Percentiles rank a stretch among this genome's conserved stretches.
Evolutionary conservation across 1,140 invertebrate genomes (phyloP).

Genomic region (Ylistrum balloti): DNA sequence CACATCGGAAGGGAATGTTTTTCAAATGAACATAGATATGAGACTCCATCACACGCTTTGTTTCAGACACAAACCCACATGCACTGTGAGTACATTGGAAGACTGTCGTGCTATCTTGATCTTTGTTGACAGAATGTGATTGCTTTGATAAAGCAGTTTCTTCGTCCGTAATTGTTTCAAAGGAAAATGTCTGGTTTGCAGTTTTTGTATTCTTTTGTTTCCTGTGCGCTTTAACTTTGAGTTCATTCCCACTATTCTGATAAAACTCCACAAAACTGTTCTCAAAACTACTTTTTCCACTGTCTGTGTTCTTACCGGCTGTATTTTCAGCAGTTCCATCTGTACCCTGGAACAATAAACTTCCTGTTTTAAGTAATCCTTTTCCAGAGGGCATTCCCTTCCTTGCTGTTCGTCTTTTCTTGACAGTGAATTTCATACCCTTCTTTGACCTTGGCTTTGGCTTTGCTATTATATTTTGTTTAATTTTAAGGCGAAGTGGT

Average conservation of each 20-base stretch:
- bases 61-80: conserved; percentile 65
- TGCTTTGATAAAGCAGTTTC: neutral
- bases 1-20: conserved; percentile 69
- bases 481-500: conserved; percentile 67
- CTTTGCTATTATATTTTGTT: conserved; percentile 62
- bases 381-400: conserved; percentile 53
- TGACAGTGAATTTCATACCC: conserved; percentile 41
- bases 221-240: neutral
- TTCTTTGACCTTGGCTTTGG: conserved; percentile 45
- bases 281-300: neutral
- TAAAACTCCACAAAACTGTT: neutral
- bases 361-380: neutral
- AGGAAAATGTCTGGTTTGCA: neutral
- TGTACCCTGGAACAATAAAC: neutral
- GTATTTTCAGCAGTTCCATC: neutral
- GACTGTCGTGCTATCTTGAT: neutral
- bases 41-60: conserved; percentile 66
- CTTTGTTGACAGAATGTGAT: neutral
- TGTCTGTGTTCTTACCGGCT: neutral
- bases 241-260: neutral
- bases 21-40: conserved; percentile 73
- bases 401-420: conserved; percentile 54
- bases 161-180: conserved; percentile 47
- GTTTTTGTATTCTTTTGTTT: neutral
- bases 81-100: conserved; percentile 61